Evolutionary conservation across 2,113 vertebrate genomes (phyloP).

Genomic region (Pipra filicauda): DNA sequence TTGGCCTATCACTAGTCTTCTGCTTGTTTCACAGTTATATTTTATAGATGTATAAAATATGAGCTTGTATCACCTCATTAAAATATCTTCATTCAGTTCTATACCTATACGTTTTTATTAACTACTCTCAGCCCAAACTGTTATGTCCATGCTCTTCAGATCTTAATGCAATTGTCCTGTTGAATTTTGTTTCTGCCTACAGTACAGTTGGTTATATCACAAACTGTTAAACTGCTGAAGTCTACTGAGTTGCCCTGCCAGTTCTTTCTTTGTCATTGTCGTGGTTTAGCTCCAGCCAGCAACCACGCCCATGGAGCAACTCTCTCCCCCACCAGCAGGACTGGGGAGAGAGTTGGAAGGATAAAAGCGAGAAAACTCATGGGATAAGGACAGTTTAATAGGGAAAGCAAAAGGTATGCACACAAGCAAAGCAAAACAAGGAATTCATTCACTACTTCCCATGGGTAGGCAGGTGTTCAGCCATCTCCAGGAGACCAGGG

Average conservation of each 20-base stretch:
- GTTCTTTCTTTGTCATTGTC: not conserved
- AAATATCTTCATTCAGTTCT: not conserved
- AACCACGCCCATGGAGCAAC: not conserved
- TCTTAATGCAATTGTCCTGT: not conserved
- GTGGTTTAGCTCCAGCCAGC: not conserved
- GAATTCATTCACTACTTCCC: not conserved
- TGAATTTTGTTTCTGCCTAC: not conserved
- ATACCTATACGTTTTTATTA: not conserved
- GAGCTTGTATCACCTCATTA: not conserved
- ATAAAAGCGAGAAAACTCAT: not conserved
- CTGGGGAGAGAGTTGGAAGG: not conserved
- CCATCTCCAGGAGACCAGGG: not conserved
- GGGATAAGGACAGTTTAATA: not conserved
- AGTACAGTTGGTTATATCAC: not conserved
- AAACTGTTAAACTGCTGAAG: not conserved
- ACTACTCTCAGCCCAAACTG: not conserved
- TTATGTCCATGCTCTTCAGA: not conserved
- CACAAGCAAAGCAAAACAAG: not conserved
- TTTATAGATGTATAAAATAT: not conserved
- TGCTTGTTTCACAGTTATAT: not conserved
- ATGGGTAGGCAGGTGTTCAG: not conserved
- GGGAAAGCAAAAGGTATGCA: not conserved
- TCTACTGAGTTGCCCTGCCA: not conserved
- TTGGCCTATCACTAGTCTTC: not conserved
- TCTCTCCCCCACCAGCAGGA: not conserved